phyloP scores from a whole-genome alignment of 2,113 vertebrate species.

The Crotalus viridis region DNA sequence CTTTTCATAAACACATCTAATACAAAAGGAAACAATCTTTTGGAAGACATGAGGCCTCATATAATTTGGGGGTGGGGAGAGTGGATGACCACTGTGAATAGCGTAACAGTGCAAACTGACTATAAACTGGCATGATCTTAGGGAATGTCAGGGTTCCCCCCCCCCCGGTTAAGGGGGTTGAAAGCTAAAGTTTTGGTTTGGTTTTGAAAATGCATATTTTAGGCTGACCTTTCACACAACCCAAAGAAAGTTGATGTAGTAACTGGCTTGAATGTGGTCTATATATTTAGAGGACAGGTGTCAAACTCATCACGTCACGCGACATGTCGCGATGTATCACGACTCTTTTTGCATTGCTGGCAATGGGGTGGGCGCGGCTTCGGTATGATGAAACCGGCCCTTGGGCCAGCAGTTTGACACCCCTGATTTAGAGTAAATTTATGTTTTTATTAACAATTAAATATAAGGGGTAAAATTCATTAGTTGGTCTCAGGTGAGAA shows the following conservation, averaged over 20 bases:
- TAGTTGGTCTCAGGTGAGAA: slow-evolving; percentile 33
- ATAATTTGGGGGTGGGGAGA: neutral
- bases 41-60: neutral
- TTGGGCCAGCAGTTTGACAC: too few relatives aligned
- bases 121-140: neutral
- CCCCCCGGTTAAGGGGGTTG: accelerated
- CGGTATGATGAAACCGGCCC: too few relatives aligned
- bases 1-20: neutral
- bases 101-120: neutral
- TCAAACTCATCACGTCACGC: too few relatives aligned
- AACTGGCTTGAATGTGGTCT: slow-evolving; percentile 21
- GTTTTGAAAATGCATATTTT: neutral
- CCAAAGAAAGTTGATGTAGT: neutral
- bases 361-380: too few relatives aligned
- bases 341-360: too few relatives aligned
- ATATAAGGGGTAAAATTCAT: slow-evolving; percentile 32
- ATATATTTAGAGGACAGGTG: neutral
- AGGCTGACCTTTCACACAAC: neutral
- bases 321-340: too few relatives aligned
- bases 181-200: neutral
- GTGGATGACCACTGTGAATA: neutral
- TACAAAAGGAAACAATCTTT: neutral
- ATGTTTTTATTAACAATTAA: slow-evolving; percentile 37
- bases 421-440: slow-evolving; percentile 25
- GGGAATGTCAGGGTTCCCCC: neutral